Evolutionary conservation across 2,113 vertebrate genomes (phyloP).

Genomic region (Myrmophylax atrothorax): DNA sequence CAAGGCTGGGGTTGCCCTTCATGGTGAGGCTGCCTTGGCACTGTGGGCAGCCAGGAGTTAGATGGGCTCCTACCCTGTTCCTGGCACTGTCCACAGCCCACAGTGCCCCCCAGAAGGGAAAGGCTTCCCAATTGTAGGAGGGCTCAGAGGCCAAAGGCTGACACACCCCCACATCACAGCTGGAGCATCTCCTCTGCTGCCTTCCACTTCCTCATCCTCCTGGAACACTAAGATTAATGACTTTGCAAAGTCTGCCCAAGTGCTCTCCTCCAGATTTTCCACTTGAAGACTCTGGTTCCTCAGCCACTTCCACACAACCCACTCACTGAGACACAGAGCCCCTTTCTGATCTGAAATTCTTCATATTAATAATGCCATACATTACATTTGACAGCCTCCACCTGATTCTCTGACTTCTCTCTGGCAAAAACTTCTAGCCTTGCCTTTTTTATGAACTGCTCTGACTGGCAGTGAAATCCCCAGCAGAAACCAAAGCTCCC

Average conservation of each 20-base stretch:
- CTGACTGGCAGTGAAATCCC: conserved; percentile 31
- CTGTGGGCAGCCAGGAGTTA: background rate
- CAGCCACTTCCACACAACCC: background rate
- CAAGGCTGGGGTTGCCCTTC: background rate
- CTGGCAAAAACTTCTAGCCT: conserved; percentile 38
- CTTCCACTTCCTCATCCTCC: background rate
- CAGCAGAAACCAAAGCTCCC: background rate
- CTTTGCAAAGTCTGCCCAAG: background rate
- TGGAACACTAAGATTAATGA: conserved; percentile 1
- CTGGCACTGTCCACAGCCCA: background rate
- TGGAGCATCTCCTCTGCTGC: background rate
- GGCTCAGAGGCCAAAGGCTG: background rate
- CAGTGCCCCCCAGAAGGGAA: background rate
- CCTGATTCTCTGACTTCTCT: conserved; percentile 22
- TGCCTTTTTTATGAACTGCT: conserved; percentile 57
- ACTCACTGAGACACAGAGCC: background rate
- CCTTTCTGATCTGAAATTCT: background rate
- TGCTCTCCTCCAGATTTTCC: background rate
- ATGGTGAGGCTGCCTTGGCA: background rate
- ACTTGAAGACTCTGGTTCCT: background rate
- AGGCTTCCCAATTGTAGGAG: background rate
- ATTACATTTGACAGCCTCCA: conserved; percentile 50
- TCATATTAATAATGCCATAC: conserved; percentile 56
- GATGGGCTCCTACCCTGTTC: background rate
- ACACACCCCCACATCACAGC: background rate